Percentiles rank a stretch among this genome's conserved stretches.
Conservation (phyloP, 1,140 invertebrate genomes). For the Scaptomyza montana region DNA sequence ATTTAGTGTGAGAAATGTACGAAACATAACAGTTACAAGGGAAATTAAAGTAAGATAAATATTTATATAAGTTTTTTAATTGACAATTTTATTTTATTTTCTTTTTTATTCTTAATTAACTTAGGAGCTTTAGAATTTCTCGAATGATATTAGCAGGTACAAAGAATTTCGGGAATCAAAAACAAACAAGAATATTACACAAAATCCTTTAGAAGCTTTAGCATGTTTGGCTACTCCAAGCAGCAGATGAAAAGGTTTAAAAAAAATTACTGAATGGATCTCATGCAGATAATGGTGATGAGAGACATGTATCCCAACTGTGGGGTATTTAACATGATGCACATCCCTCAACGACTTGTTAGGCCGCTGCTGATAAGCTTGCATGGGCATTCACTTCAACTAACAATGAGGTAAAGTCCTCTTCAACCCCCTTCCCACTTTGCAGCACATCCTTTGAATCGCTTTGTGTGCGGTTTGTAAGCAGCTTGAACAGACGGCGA, state of each 20-base stretch:
- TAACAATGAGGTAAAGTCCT: constrained; percentile 33
- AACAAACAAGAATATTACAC: neutral
- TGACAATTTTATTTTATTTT: no score
- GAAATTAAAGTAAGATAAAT: neutral
- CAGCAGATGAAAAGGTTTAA: neutral
- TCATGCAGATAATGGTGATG: constrained; percentile 2
- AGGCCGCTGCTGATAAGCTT: constrained; percentile 37
- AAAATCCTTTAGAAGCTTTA: neutral
- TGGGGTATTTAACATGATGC: neutral
- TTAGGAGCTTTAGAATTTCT: neutral
- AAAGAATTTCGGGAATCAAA: neutral
- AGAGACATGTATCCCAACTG: neutral
- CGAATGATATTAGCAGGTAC: neutral
- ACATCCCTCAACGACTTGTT: constrained; percentile 22
- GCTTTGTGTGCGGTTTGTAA: constrained; percentile 73
- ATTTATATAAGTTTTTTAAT: no score
- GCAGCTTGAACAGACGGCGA: constrained; percentile 34
- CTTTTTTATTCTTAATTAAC: no score
- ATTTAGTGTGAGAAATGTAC: neutral
- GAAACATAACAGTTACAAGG: neutral
- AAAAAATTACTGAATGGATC: neutral
- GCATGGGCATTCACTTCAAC: constrained; percentile 41
- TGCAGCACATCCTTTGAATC: constrained; percentile 53
- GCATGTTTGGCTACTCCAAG: neutral
- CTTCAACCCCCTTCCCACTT: neutral